A percentile compares a stretch with the other conserved stretches of the same genome.
Evolutionary conservation across 2,888 invertebrate genomes (phyloP).

Genomic region (Spodoptera littoralis): DNA sequence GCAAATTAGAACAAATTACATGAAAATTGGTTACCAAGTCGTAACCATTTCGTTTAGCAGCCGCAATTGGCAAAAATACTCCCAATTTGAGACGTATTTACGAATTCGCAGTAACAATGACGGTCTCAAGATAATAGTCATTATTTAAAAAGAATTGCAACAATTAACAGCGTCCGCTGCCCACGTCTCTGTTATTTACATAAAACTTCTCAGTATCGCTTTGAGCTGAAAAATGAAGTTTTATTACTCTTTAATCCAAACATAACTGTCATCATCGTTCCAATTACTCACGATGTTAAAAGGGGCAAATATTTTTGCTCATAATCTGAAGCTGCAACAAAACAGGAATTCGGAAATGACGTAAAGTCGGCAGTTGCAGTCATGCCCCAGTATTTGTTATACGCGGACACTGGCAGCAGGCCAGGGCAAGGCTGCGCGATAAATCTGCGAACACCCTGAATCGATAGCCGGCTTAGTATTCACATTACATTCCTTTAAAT

Average conservation of each 20-base stretch:
- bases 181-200: conserved; percentile 1
- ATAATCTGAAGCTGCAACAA: conserved; percentile 9
- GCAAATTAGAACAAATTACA: no score
- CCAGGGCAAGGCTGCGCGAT: conserved; percentile 36
- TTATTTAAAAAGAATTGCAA: conserved; percentile 23
- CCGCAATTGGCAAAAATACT: no score
- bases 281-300: conserved; percentile 35
- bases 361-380: conserved; percentile 20
- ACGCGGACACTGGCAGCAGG: conserved; percentile 52
- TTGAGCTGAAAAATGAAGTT: conserved; percentile 19
- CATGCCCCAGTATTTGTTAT: conserved; percentile 41
- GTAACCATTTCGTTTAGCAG: no score
- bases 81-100: no score
- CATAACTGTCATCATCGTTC: conserved; percentile 18
- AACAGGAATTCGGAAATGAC: conserved; percentile 56
- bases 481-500: conserved; percentile 10
- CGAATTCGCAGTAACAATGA: conserved; percentile 1
- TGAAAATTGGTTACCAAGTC: no score
- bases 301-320: conserved; percentile 11
- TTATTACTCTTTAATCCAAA: conserved; percentile 15
- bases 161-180: conserved; percentile 14
- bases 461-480: conserved; percentile 14
- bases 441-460: conserved; percentile 34
- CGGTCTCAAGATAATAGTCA: conserved; percentile 12
- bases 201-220: conserved; percentile 6